Percentiles rank a stretch among this genome's conserved stretches.
Conservation (phyloP, 2,888 invertebrate genomes). For the Formica aserva region DNA sequence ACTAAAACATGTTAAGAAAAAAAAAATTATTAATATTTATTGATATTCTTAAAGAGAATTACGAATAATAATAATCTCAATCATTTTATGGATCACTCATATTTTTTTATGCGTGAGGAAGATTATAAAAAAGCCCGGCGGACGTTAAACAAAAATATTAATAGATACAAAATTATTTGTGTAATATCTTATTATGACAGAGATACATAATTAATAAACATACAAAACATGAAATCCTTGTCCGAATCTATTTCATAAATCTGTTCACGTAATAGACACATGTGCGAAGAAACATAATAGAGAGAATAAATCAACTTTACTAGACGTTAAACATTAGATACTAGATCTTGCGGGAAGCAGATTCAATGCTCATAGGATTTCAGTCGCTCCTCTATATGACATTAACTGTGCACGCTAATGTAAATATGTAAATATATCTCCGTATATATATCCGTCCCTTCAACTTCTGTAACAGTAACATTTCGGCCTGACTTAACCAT, state of each 20-base stretch:
- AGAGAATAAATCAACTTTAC: slow-evolving; percentile 22
- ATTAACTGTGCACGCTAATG: slow-evolving; percentile 53
- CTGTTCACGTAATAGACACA: background rate
- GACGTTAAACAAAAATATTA: background rate
- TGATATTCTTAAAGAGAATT: background rate
- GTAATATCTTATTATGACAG: background rate
- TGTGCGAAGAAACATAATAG: background rate
- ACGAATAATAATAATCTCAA: background rate
- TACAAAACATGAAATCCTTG: background rate
- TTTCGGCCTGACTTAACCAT: slow-evolving; percentile 29
- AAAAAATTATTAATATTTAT: background rate
- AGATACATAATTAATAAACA: background rate
- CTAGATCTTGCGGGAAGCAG: slow-evolving; percentile 6
- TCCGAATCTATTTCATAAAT: background rate
- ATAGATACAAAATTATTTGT: background rate
- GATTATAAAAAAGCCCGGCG: background rate
- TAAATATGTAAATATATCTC: slow-evolving; percentile 53
- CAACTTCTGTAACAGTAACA: slow-evolving; percentile 32
- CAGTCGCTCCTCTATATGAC: slow-evolving; percentile 19
- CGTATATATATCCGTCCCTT: background rate
- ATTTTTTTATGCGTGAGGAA: background rate
- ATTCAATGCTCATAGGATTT: background rate
- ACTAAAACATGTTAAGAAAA: background rate
- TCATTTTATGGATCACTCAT: background rate
- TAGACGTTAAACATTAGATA: slow-evolving; percentile 26